Conservation (phyloP, 30 jellyfish, hydroid and myxozoan species). For the Morbakka virulenta region DNA sequence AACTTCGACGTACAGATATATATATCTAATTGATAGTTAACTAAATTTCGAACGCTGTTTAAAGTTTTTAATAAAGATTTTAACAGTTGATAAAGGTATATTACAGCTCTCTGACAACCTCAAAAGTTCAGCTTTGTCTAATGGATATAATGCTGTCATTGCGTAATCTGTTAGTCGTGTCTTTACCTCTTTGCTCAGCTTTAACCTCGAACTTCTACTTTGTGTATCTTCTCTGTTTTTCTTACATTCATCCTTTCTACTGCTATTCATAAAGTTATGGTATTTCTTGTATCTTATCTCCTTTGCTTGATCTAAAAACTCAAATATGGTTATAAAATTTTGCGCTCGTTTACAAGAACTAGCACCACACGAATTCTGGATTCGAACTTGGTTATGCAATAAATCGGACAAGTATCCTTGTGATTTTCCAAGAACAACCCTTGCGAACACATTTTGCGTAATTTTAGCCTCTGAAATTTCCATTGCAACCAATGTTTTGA, state of each 20-base stretch:
- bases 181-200: conserved; percentile 43
- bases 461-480: conserved; percentile 66
- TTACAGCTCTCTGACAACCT: conserved; percentile 35
- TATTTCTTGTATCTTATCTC: conserved; percentile 46
- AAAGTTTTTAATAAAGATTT: conserved; percentile 70
- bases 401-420: conserved; percentile 95
- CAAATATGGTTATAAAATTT: conserved; percentile 52
- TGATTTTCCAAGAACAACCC: conserved; percentile 63
- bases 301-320: conserved; percentile 51
- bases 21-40: too few relatives aligned
- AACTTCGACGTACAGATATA: too few relatives aligned
- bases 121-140: conserved; percentile 24
- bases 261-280: conserved; percentile 6
- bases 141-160: conserved; percentile 21
- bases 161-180: conserved; percentile 25
- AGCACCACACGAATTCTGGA: conserved; percentile 30
- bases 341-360: conserved; percentile 35
- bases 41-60: conserved; percentile 63
- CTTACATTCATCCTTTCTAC: background rate
- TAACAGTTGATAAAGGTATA: conserved; percentile 36
- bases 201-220: conserved; percentile 8
- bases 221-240: background rate
- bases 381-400: conserved; percentile 37
- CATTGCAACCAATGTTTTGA: conserved; percentile 48
- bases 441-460: conserved; percentile 82